Evolutionary conservation across 2,888 invertebrate genomes (phyloP).

Genomic region (Theretra japonica): DNA sequence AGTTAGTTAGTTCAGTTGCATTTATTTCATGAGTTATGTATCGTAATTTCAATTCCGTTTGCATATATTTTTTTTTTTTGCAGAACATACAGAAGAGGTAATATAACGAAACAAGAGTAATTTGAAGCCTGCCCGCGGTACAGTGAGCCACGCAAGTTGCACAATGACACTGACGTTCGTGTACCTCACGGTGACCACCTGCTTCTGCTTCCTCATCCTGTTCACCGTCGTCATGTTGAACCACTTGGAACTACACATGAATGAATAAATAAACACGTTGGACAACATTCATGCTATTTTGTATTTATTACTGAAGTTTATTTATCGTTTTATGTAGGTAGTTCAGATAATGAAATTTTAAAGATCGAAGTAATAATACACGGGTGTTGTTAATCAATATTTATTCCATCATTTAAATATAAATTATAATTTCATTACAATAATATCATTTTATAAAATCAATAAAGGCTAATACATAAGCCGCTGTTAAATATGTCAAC

Average conservation of each 20-base stretch:
- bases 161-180: slow-evolving; percentile 49
- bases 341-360: no score
- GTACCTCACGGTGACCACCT: slow-evolving; percentile 43
- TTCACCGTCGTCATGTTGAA: slow-evolving; percentile 39
- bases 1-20: background rate
- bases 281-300: background rate
- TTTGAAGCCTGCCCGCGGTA: background rate
- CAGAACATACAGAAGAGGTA: background rate
- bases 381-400: slow-evolving; percentile 71
- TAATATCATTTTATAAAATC: slow-evolving; percentile 70
- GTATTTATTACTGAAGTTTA: no score
- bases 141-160: background rate
- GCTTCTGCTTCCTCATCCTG: slow-evolving; percentile 45
- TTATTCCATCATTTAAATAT: slow-evolving; percentile 72
- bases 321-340: no score
- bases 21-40: no score
- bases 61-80: no score
- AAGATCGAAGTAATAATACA: slow-evolving; percentile 45
- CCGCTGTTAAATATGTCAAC: slow-evolving; percentile 68
- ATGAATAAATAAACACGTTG: slow-evolving; percentile 21
- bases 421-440: slow-evolving; percentile 68
- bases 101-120: background rate
- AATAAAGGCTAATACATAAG: slow-evolving; percentile 72
- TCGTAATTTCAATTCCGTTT: no score
- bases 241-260: background rate